A percentile compares a stretch with the other conserved stretches of the same genome.
phyloP scores from a whole-genome alignment of 1,140 invertebrate species.

The Armadillidium nasatum region DNA sequence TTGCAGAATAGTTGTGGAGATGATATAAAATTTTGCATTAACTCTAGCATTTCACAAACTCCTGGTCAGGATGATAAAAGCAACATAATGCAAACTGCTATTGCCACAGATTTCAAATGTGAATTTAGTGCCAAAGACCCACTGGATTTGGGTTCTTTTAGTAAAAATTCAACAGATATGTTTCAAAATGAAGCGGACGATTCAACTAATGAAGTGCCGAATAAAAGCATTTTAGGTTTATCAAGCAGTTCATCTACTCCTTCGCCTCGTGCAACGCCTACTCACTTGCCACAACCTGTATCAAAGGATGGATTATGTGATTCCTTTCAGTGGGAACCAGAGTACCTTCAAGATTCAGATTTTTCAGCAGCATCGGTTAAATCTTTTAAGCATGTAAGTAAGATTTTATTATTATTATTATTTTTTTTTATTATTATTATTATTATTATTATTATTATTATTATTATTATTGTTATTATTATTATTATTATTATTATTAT shows the following conservation, averaged over 20 bases:
- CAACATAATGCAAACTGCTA: too few species aligned
- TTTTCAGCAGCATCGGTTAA: constrained; percentile 82
- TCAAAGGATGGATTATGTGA: constrained; percentile 31
- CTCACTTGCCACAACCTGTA: constrained; percentile 36
- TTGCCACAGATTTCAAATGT: neutral
- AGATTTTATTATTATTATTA: neutral
- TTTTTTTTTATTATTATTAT: constrained; percentile 23
- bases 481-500: constrained; percentile 23
- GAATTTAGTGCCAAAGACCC: constrained; percentile 24
- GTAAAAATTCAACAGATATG: neutral
- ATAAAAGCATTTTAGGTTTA: neutral
- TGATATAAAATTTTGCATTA: too few species aligned
- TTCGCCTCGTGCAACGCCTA: constrained; percentile 22
- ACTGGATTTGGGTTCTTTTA: neutral
- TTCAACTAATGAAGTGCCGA: neutral
- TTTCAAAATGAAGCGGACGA: neutral
- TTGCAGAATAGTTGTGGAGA: too few species aligned
- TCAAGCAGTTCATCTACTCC: neutral
- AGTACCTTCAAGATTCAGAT: constrained; percentile 61
- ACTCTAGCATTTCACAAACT: too few species aligned
- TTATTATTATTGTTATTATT: neutral
- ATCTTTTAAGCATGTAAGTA: constrained; percentile 76
- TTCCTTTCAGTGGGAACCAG: constrained; percentile 31
- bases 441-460: neutral
- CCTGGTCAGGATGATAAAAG: too few species aligned